phyloP scores from a whole-genome alignment of 1,140 invertebrate species.

The Trichoplusia ni region DNA sequence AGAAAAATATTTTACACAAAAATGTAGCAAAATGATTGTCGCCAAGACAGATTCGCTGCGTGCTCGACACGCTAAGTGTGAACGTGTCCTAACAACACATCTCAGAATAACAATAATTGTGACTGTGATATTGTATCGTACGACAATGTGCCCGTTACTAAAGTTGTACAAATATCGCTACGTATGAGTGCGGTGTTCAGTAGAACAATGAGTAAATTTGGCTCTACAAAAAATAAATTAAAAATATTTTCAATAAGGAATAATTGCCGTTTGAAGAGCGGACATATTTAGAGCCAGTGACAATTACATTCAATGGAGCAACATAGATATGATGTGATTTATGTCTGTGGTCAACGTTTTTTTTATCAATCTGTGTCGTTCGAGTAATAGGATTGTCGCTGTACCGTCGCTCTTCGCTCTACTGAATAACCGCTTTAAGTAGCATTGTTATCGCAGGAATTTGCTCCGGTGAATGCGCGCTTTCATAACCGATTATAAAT shows the following conservation, averaged over 20 bases:
- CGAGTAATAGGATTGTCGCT: not conserved
- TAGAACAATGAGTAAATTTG: slow-evolving; percentile 18
- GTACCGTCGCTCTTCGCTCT: not conserved
- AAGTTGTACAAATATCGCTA: slow-evolving; percentile 26
- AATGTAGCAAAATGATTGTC: too few species aligned
- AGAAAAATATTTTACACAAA: too few species aligned
- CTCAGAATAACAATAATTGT: slow-evolving; percentile 30
- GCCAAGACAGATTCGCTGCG: too few species aligned
- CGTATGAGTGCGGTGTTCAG: not conserved
- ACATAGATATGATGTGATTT: not conserved
- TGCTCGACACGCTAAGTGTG: too few species aligned
- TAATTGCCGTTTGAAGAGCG: not conserved
- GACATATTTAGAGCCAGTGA: not conserved
- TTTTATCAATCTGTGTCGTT: not conserved
- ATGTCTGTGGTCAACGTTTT: not conserved
- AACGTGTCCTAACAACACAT: slow-evolving; percentile 15
- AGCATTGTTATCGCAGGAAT: not conserved
- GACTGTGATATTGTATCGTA: slow-evolving; percentile 23
- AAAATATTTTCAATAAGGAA: not conserved
- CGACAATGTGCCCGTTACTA: slow-evolving; percentile 28
- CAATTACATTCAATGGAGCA: not conserved
- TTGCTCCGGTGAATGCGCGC: too few species aligned
- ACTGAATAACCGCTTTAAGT: not conserved
- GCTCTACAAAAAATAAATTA: not conserved
- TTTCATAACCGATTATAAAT: too few species aligned